Evolutionary conservation across 2,797 vertebrate genomes (phyloP).

Genomic region (Pangasius mekongensis): DNA sequence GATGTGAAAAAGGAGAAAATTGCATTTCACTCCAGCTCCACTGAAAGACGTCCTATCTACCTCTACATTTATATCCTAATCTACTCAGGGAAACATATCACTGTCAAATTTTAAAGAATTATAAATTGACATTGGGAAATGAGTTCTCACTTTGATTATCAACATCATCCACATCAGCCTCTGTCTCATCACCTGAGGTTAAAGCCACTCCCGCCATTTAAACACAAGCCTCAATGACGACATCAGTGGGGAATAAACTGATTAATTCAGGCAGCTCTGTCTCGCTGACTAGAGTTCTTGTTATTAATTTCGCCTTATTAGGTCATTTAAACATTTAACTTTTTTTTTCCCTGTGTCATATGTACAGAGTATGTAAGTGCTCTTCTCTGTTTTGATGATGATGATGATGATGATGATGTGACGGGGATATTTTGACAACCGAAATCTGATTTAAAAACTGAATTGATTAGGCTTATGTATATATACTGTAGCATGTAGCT

Average conservation of each 20-base stretch:
- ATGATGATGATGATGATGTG: neutral
- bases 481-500: neutral
- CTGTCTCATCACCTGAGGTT: neutral
- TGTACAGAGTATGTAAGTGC: neutral
- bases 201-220: neutral
- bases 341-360: neutral
- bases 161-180: neutral
- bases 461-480: neutral
- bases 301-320: neutral
- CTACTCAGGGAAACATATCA: neutral
- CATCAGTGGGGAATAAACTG: neutral
- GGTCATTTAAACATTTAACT: neutral
- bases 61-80: neutral
- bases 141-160: neutral
- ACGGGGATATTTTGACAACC: neutral
- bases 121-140: neutral
- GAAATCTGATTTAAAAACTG: neutral
- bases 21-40: neutral
- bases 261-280: neutral
- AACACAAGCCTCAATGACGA: neutral
- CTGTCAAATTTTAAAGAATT: neutral
- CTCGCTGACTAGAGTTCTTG: neutral
- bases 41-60: too few species aligned
- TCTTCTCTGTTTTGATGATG: neutral
- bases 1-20: neutral